These are phyloP conservation scores for Laterallus jamaicensis DNA, from an alignment of 2,113 vertebrate genomes.

Conservation along the genomic window DNA sequence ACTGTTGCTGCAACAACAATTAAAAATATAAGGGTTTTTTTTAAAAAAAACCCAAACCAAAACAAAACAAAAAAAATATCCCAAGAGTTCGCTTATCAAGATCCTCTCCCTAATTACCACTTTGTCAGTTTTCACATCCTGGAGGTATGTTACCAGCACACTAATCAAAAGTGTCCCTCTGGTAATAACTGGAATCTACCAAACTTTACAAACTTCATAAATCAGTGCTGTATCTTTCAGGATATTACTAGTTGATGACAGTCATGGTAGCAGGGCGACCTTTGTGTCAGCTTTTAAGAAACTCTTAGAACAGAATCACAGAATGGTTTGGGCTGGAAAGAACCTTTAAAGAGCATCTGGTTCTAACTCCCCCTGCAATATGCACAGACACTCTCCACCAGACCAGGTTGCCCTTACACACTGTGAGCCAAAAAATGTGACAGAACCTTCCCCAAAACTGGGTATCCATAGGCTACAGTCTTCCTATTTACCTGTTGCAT, in stretches of 20 bases:
- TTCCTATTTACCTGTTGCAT: not conserved
- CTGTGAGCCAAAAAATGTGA: not conserved
- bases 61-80: no score
- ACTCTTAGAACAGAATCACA: not conserved
- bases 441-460: not conserved
- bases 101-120: not conserved
- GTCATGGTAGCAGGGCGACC: not conserved
- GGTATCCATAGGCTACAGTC: not conserved
- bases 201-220: not conserved
- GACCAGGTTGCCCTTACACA: not conserved
- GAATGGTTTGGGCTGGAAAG: no score
- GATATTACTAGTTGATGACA: not conserved
- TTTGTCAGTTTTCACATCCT: not conserved
- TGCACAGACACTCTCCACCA: no score
- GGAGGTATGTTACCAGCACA: not conserved
- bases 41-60: no score
- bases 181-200: not conserved
- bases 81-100: not conserved
- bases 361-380: no score
- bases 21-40: not conserved
- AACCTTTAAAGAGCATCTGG: no score
- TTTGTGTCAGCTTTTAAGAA: not conserved
- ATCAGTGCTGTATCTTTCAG: not conserved
- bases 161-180: not conserved
- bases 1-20: not conserved